Evolutionary conservation across 1,140 invertebrate species (phyloP).

Genomic region (Ditylenchus dipsaci): DNA sequence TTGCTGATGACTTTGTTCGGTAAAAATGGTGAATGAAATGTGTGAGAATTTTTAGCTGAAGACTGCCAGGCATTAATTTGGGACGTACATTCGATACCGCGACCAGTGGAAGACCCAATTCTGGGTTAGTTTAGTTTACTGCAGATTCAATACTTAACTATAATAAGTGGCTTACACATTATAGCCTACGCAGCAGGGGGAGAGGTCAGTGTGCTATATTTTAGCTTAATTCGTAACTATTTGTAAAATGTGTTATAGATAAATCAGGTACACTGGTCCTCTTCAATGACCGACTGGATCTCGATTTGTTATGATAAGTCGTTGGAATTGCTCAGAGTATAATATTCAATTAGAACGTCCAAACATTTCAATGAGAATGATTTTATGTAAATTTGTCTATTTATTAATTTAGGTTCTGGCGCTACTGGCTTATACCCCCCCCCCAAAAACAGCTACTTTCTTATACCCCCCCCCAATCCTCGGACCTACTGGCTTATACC

Average conservation of each 20-base stretch:
- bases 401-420: no score
- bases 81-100: slow-evolving; percentile 73
- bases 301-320: slow-evolving; percentile 98
- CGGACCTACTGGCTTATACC: no score
- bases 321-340: slow-evolving; percentile 89
- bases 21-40: no score
- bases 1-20: slow-evolving; percentile 4
- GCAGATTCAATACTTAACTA: no score
- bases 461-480: no score
- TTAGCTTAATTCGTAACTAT: no score
- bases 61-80: slow-evolving; percentile 98
- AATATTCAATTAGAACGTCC: background rate
- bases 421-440: no score
- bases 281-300: slow-evolving; percentile 99
- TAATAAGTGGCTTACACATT: no score
- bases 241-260: slow-evolving; percentile 62
- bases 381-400: background rate
- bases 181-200: slow-evolving; percentile 97
- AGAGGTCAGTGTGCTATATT: slow-evolving; percentile 64
- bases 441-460: no score
- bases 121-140: no score
- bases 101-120: slow-evolving; percentile 69
- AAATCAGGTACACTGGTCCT: slow-evolving; percentile 99
- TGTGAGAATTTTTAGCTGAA: slow-evolving; percentile 26
- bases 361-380: background rate